Conservation (phyloP, 2,113 vertebrate species). For the Ursus arctos region DNA sequence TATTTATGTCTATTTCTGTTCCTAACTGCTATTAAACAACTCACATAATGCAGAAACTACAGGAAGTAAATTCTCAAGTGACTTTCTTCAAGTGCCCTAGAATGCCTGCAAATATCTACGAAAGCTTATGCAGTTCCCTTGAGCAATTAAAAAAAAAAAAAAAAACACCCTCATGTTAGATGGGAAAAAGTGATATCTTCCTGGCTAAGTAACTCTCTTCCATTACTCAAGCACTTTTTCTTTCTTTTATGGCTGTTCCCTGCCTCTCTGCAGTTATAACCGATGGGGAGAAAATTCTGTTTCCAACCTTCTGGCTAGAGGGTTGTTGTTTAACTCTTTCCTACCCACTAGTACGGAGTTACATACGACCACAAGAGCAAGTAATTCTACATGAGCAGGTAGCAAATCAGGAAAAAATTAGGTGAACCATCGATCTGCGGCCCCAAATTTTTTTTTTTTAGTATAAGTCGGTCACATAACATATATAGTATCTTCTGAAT, state of each 20-base stretch:
- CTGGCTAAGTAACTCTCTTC: neutral
- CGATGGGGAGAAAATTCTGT: neutral
- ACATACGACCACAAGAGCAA: neutral
- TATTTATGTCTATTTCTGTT: conserved; percentile 29
- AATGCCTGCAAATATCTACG: no score
- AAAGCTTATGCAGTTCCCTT: neutral
- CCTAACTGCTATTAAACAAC: neutral
- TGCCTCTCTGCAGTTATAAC: neutral
- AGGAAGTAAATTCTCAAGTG: conserved; percentile 7
- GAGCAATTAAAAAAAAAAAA: neutral
- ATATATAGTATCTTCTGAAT: neutral
- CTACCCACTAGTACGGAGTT: neutral
- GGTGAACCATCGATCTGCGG: neutral
- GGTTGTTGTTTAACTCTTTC: neutral
- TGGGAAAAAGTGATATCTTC: neutral
- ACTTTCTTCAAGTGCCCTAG: conserved; percentile 1
- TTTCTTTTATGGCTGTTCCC: neutral
- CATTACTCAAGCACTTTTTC: neutral
- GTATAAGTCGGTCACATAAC: neutral
- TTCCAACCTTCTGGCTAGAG: neutral
- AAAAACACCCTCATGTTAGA: no score
- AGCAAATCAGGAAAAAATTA: neutral
- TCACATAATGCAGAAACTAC: neutral
- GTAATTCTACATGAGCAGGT: no score
- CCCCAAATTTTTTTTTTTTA: no score